These are phyloP conservation scores for Ferrisia virgata DNA, from an alignment of 2,888 invertebrate genomes.

Conservation along the genomic window DNA sequence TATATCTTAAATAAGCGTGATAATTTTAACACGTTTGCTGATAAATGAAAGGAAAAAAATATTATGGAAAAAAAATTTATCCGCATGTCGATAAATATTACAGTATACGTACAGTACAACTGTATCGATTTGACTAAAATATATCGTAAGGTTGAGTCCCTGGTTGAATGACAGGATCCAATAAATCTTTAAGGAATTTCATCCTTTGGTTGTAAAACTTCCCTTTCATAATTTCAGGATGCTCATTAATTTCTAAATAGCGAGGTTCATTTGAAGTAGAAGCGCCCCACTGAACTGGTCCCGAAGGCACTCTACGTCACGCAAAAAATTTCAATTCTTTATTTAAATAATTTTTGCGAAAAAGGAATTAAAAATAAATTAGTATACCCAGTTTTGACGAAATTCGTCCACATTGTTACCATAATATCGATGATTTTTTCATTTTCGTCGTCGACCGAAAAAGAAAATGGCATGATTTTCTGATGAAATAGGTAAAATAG, in stretches of 20 bases:
- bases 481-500: constrained; percentile 24
- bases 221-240: background rate
- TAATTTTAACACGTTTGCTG: too few species aligned
- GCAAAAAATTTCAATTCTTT: too few species aligned
- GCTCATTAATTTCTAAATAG: constrained; percentile 2
- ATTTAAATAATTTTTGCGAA: background rate
- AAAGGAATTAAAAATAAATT: background rate
- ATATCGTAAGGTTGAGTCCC: constrained; percentile 5
- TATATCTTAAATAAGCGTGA: too few species aligned
- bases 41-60: too few species aligned
- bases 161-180: background rate
- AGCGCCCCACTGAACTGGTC: background rate
- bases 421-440: constrained; percentile 61
- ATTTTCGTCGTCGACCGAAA: constrained; percentile 51
- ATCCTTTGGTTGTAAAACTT: background rate
- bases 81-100: too few species aligned
- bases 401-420: constrained; percentile 70
- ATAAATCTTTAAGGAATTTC: background rate
- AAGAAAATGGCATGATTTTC: background rate
- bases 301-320: background rate
- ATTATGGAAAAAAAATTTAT: too few species aligned
- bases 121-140: background rate
- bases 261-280: background rate
- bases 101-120: too few species aligned
- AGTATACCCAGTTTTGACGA: constrained; percentile 66